Evolutionary conservation across 2,113 vertebrate species (phyloP).

Genomic region (Carettochelys insculpta): DNA sequence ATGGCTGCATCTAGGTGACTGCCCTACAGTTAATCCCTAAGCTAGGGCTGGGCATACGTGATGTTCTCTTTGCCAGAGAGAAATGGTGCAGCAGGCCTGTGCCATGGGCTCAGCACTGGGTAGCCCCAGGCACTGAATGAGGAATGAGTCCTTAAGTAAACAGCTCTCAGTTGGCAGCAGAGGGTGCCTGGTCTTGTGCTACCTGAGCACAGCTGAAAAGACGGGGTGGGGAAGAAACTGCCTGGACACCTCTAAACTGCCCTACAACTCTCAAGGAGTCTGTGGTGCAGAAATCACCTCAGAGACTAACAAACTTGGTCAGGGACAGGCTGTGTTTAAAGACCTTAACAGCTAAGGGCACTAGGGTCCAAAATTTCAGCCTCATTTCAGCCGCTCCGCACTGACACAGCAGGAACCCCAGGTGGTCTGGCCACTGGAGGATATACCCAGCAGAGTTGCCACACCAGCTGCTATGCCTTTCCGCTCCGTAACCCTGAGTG

Average conservation of each 20-base stretch:
- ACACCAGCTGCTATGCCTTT: background rate
- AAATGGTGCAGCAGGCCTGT: background rate
- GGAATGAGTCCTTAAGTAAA: background rate
- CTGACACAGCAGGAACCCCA: background rate
- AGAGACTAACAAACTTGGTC: background rate
- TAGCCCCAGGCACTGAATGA: background rate
- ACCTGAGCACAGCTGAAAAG: background rate
- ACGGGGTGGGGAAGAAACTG: accelerated
- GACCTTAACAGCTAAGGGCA: background rate
- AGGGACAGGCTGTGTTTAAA: background rate
- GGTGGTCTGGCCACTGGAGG: background rate
- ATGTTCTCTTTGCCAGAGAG: background rate
- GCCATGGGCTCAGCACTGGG: background rate
- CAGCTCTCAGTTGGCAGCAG: background rate
- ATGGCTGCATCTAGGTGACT: background rate
- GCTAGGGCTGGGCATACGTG: background rate
- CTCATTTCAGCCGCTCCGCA: background rate
- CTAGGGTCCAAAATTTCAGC: background rate
- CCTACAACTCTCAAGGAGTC: background rate
- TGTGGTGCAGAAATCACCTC: background rate
- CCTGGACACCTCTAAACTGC: background rate
- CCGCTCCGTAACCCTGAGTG: background rate
- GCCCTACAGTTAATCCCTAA: background rate
- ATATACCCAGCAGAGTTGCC: background rate
- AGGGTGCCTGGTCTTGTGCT: background rate